These are phyloP conservation scores for Polypedilum pembai DNA, from an alignment of 1,140 invertebrate genomes.

Conservation along the genomic window DNA sequence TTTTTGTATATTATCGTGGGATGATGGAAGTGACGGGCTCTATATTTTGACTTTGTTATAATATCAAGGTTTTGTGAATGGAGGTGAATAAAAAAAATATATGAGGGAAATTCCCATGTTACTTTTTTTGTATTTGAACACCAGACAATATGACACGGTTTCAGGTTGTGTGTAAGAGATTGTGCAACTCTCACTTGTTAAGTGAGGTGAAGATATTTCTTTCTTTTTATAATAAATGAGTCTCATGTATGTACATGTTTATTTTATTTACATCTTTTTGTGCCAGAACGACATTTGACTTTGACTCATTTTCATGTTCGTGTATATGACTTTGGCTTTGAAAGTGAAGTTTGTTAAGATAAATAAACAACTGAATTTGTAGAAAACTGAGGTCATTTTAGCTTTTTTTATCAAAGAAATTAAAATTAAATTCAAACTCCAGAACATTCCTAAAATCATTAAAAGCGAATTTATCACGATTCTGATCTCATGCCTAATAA, in stretches of 20 bases:
- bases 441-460: too few relatives aligned
- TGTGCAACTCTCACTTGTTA: neutral
- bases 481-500: too few relatives aligned
- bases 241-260: neutral
- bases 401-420: too few relatives aligned
- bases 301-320: neutral
- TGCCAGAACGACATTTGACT: neutral
- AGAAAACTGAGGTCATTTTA: too few relatives aligned
- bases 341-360: neutral
- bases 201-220: neutral
- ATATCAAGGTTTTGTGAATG: conserved; percentile 12
- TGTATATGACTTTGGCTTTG: conserved; percentile 2
- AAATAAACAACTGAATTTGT: too few relatives aligned
- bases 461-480: too few relatives aligned
- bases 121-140: neutral
- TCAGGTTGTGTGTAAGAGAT: neutral
- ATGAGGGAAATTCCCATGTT: conserved; percentile 10
- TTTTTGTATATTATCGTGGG: neutral
- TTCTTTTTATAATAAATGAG: neutral
- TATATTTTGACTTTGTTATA: neutral
- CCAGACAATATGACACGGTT: neutral
- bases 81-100: neutral
- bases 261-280: neutral
- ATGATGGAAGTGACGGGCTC: neutral
- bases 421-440: too few relatives aligned